These are phyloP conservation scores for Sturnus vulgaris DNA, from an alignment of 2,113 vertebrate species.

Conservation along the genomic window DNA sequence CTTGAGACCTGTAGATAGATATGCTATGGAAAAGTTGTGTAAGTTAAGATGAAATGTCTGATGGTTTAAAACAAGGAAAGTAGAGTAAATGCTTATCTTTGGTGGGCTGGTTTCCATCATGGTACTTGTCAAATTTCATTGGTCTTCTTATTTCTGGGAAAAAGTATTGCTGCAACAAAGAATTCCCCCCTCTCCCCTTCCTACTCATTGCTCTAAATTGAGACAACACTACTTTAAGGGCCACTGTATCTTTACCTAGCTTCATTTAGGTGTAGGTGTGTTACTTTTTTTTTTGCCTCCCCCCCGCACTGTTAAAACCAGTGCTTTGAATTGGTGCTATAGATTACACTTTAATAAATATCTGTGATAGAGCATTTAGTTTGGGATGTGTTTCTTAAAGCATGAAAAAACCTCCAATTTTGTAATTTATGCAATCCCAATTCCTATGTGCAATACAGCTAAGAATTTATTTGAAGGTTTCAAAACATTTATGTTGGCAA, in stretches of 20 bases:
- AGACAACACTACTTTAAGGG: neutral
- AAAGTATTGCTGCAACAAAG: neutral
- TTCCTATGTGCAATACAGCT: neutral
- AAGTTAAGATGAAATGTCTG: neutral
- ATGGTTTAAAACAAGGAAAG: neutral
- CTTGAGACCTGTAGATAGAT: neutral
- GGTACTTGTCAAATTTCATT: neutral
- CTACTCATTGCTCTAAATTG: neutral
- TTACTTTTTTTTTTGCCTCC: fast-evolving
- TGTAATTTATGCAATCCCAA: neutral
- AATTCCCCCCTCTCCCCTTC: neutral
- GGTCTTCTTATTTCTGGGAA: neutral
- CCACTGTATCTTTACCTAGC: neutral
- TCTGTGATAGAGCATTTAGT: neutral
- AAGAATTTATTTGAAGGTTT: neutral
- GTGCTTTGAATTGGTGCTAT: neutral
- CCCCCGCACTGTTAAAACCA: neutral
- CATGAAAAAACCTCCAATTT: neutral
- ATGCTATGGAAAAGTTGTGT: neutral
- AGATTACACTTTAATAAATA: neutral
- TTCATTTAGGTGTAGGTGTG: neutral
- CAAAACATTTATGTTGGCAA: neutral
- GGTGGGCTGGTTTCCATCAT: neutral
- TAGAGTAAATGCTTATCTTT: neutral
- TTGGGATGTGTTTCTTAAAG: neutral